A percentile compares a stretch with the other conserved stretches of the same genome.
phyloP scores from a whole-genome alignment of 2,113 vertebrate species.

The Thryonomys swinderianus region DNA sequence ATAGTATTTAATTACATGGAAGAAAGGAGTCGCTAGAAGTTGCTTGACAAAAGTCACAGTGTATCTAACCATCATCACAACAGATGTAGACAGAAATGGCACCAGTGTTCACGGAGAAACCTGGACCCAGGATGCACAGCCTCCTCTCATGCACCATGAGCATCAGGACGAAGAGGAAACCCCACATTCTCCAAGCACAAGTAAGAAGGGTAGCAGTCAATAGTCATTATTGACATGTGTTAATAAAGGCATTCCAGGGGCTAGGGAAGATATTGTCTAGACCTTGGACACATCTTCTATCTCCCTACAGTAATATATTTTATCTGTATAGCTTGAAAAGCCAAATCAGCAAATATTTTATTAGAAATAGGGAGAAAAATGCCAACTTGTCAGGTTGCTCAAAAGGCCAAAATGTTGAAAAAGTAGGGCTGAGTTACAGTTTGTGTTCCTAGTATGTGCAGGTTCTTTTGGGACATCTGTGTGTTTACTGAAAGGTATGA shows the following conservation, averaged over 20 bases:
- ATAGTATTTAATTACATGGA: neutral
- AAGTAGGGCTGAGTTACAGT: neutral
- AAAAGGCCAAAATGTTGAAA: neutral
- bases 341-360: neutral
- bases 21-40: neutral
- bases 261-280: neutral
- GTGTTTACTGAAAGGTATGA: neutral
- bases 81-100: conserved; percentile 72
- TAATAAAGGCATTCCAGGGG: neutral
- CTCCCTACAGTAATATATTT: neutral
- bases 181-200: conserved; percentile 26
- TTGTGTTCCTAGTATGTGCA: neutral
- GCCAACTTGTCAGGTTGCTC: neutral
- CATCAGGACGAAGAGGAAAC: conserved; percentile 55
- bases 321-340: neutral
- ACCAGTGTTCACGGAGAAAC: conserved; percentile 50
- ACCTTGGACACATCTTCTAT: neutral
- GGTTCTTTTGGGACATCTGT: neutral
- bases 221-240: neutral
- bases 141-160: conserved; percentile 24
- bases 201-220: neutral
- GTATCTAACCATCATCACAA: conserved; percentile 69
- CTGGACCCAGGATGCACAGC: conserved; percentile 13
- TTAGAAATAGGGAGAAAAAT: conserved; percentile 45
- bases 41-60: conserved; percentile 61